Evolutionary conservation across 2,797 vertebrate species (phyloP).

Genomic region (Falco columbarius): DNA sequence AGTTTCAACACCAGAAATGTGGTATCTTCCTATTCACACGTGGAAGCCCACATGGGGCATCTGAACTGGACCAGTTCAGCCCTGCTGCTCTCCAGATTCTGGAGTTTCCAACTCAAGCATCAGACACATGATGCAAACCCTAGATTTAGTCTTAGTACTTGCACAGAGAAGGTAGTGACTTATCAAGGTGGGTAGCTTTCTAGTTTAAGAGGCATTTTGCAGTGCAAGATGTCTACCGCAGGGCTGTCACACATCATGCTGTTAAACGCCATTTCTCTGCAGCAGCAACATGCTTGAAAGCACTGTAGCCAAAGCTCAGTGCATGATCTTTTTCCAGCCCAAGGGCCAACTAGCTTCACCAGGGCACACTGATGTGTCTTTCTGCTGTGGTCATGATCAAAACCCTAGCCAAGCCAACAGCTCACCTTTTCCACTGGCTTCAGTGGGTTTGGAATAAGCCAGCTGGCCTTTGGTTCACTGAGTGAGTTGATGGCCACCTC

Average conservation of each 20-base stretch:
- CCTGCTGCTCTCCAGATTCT: not conserved
- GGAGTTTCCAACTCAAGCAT: not conserved
- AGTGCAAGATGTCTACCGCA: not conserved
- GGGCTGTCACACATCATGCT: not conserved
- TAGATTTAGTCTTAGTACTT: not conserved
- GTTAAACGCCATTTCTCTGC: not conserved
- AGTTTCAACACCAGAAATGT: not conserved
- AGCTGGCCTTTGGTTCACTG: fast-evolving
- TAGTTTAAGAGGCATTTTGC: not conserved
- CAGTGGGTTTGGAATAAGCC: not conserved
- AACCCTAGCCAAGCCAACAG: not conserved
- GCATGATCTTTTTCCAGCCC: not conserved
- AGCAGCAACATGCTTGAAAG: not conserved
- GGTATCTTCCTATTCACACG: not conserved
- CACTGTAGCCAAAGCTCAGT: not conserved
- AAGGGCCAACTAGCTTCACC: not conserved
- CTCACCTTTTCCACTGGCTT: not conserved
- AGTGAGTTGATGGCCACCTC: not conserved
- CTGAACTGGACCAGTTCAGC: not conserved
- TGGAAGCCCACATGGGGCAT: not conserved
- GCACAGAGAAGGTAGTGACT: not conserved
- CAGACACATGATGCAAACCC: not conserved
- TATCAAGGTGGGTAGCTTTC: not conserved
- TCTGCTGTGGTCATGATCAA: not conserved
- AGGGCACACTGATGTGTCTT: not conserved